Base-by-base conservation (phyloP, 2,888 invertebrate genomes). In the Choreutis nemorana region DNA sequence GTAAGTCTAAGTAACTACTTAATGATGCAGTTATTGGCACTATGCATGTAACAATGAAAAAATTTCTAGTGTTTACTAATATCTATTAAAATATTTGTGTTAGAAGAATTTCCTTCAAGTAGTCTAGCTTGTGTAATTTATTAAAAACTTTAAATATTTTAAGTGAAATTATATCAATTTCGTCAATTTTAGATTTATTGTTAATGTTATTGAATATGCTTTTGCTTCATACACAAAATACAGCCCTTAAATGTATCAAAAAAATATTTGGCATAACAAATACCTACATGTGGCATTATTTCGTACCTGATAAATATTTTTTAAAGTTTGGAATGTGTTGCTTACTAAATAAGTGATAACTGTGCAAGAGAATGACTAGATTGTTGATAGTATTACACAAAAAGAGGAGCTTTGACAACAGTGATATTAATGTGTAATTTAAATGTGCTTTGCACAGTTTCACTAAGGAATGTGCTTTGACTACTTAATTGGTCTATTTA, bases 1-100 rank as follows among this genome's bases (percentile, higher is more conserved):
- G 57, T 81, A 80, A 79, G 79, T 64, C 61, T 67, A 75, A 71
- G 65, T 65, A 73, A 73, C 56, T 65, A n/a, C n/a, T n/a, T n/a
- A 66, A 66, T 61, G 55, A 60, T 67, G 65, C 80, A 80, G 80
- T 80, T 80, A 80, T 80, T 80, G 80, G 80, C 80, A 80, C 80
- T 80, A 77, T 50, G 45, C 51, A 54, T 55, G 46, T 56, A 55
- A 44, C 51, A 54, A 44, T 54, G 50, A 48, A 44, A 50, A 40
- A 40, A 45, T 28, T 41, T 44, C 40, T 45, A 42, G 44, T 55
- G 53, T 44, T 54, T 43, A 44, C 37, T 44, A 45, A 45, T 42
- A 48, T 45, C 40, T 50, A 50, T 41, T 45, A 41, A 51, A 41
- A 44, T 38, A 42, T 44, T 48, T 56, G 43, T 42, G 35, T 58